Conservation (phyloP, 1,140 invertebrate species). For the Reticulitermes speratus region DNA sequence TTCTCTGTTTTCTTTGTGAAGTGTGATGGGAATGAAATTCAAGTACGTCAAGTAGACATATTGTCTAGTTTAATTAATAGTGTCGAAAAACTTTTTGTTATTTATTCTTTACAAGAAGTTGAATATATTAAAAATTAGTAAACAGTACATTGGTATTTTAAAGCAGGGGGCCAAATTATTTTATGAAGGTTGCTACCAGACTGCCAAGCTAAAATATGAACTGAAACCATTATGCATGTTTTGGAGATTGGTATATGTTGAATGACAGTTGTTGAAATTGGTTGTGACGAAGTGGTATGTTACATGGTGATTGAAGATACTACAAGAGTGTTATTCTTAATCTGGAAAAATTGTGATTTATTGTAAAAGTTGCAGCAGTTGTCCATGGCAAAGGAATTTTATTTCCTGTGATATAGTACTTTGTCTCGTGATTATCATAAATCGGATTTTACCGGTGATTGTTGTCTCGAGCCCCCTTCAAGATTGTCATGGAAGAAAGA, state of each 20-base stretch:
- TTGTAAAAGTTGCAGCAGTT: not conserved
- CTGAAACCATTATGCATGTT: not conserved
- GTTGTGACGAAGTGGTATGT: not conserved
- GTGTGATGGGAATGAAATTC: not conserved
- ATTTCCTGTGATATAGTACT: constrained; percentile 13
- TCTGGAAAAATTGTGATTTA: not conserved
- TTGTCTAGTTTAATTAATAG: constrained; percentile 9
- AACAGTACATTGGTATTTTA: not conserved
- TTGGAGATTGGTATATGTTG: not conserved
- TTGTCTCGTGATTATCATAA: not conserved
- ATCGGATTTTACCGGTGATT: not conserved
- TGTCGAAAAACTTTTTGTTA: constrained; percentile 18
- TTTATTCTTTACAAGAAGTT: not conserved
- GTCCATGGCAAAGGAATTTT: constrained; percentile 1
- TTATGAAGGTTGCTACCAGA: not conserved
- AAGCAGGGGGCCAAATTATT: not conserved
- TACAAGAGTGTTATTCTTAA: not conserved
- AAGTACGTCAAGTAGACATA: not conserved
- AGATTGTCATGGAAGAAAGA: not conserved
- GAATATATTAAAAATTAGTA: not conserved
- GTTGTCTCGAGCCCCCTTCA: not conserved
- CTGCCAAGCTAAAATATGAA: not conserved
- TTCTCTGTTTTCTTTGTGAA: not conserved
- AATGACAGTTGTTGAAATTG: not conserved
- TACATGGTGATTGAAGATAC: not conserved